Conservation (phyloP, 2,113 vertebrate species). For the Gila orcuttii region DNA sequence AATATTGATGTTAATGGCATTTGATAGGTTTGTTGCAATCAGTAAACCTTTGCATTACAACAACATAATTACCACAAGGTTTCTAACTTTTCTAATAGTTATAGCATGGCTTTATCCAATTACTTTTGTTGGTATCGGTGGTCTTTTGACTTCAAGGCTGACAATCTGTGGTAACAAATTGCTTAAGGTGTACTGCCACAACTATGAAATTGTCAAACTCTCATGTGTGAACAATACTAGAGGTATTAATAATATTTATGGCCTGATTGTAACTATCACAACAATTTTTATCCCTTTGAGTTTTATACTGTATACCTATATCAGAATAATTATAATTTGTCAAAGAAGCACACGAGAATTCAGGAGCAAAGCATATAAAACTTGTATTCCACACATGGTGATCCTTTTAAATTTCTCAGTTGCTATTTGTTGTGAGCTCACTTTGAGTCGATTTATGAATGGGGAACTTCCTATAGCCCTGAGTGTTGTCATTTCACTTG, state of each 20-base stretch:
- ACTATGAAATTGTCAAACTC: conserved; percentile 67
- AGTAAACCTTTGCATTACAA: background rate
- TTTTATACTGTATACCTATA: conserved; percentile 53
- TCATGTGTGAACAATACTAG: conserved; percentile 50
- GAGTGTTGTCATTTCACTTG: conserved; percentile 30
- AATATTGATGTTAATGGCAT: conserved; percentile 57
- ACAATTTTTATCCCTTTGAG: conserved; percentile 44
- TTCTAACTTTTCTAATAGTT: conserved; percentile 34
- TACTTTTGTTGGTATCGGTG: conserved; percentile 52
- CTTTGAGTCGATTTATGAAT: conserved; percentile 34
- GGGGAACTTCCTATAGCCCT: conserved; percentile 18
- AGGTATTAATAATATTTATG: background rate
- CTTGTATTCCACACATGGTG: conserved; percentile 43
- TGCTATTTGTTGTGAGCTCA: conserved; percentile 32
- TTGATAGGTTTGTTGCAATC: conserved; percentile 4
- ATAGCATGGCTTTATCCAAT: conserved; percentile 55
- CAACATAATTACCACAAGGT: background rate
- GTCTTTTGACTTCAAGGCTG: conserved; percentile 55
- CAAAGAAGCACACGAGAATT: conserved; percentile 24
- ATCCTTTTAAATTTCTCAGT: conserved; percentile 27
- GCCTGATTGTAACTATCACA: conserved; percentile 31
- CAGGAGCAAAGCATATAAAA: conserved; percentile 37
- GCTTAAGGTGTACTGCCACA: conserved; percentile 69
- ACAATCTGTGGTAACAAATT: conserved; percentile 68
- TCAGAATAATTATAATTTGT: conserved; percentile 36